Evolutionary conservation across 2,797 vertebrate species (phyloP).

Genomic region (Aphelocoma californica): DNA sequence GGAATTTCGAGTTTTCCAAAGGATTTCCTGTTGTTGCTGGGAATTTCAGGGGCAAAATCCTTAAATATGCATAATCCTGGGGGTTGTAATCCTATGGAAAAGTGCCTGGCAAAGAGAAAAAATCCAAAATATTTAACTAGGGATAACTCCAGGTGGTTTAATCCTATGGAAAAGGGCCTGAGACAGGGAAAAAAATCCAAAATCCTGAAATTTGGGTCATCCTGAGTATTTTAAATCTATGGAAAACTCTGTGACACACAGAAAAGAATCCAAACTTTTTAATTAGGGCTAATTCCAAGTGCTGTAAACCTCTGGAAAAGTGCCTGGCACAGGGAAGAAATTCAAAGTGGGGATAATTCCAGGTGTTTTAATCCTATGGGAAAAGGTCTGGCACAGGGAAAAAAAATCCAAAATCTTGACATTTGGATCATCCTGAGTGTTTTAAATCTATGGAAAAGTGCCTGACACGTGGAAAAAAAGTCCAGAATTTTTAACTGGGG

Average conservation of each 20-base stretch:
- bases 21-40: background rate
- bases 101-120: background rate
- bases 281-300: too few relatives aligned
- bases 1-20: background rate
- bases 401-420: too few relatives aligned
- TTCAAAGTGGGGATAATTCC: too few relatives aligned
- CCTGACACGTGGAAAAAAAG: background rate
- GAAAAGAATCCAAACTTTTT: background rate
- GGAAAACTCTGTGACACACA: background rate
- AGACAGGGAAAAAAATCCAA: background rate
- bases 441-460: background rate
- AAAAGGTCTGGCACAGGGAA: too few relatives aligned
- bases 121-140: background rate
- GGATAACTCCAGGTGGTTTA: too few relatives aligned
- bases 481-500: fast-evolving
- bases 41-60: background rate
- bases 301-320: background rate
- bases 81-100: background rate
- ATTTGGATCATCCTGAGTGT: too few relatives aligned
- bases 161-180: background rate
- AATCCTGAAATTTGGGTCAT: background rate
- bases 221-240: background rate
- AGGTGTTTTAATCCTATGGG: too few relatives aligned
- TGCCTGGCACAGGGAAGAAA: too few relatives aligned
- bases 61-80: too few relatives aligned